Evolutionary conservation across 2,113 vertebrate species (phyloP).

Genomic region (Prolemur simus): DNA sequence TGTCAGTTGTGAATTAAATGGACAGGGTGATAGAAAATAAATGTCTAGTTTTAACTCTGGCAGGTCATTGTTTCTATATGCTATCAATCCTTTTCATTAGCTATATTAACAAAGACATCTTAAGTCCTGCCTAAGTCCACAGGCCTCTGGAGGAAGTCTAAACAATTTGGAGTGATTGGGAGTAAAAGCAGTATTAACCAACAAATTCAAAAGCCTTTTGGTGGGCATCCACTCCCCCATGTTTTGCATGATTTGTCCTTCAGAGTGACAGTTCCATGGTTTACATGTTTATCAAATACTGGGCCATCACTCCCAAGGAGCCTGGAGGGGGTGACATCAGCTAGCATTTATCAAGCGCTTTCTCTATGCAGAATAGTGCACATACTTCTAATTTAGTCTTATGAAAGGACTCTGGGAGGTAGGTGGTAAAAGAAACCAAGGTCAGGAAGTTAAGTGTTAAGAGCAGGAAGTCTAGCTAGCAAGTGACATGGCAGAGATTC

Average conservation of each 20-base stretch:
- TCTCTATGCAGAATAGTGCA: neutral
- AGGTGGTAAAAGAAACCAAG: neutral
- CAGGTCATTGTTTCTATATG: neutral
- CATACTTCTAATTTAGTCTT: neutral
- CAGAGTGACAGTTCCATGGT: neutral
- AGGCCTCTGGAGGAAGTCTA: slow-evolving; percentile 41
- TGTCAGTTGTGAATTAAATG: neutral
- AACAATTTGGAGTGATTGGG: slow-evolving; percentile 37
- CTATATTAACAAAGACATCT: slow-evolving; percentile 9
- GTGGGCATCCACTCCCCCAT: neutral
- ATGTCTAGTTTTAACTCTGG: neutral
- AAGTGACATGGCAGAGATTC: neutral
- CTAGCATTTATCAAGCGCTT: neutral
- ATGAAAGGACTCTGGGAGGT: neutral
- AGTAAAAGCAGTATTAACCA: slow-evolving; percentile 36
- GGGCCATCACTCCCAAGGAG: neutral
- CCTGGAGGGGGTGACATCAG: neutral
- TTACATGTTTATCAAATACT: slow-evolving; percentile 6
- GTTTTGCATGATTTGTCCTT: neutral
- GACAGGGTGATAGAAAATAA: slow-evolving; percentile 8
- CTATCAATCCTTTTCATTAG: neutral
- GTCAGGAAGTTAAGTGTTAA: neutral
- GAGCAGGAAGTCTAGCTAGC: neutral
- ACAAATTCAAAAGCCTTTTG: neutral
- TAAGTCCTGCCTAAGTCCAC: neutral